Evolutionary conservation across 2,888 invertebrate genomes (phyloP).

Genomic region (Eurytoma adleriae): DNA sequence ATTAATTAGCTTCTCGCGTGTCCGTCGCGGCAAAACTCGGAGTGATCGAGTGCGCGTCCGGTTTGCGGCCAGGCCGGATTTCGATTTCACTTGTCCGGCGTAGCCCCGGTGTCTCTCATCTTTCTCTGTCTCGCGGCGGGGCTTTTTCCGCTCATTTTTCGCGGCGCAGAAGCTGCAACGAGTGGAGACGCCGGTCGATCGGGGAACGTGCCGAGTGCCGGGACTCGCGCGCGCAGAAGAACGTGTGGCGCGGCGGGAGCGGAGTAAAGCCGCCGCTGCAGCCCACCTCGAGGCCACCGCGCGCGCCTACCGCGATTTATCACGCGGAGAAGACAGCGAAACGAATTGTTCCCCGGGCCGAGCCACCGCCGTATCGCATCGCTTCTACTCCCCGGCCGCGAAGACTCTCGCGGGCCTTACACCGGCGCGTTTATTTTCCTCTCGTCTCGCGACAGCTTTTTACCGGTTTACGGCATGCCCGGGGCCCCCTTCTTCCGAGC

Average conservation of each 20-base stretch:
- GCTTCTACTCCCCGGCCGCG: neutral
- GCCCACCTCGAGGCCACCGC: conserved; percentile 60
- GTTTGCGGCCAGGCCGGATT: conserved; percentile 15
- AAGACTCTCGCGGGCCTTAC: neutral
- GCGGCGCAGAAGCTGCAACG: neutral
- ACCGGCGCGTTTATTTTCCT: neutral
- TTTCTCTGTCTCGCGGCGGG: conserved; percentile 28
- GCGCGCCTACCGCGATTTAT: conserved; percentile 69
- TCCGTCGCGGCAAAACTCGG: conserved; percentile 20
- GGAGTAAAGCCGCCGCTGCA: neutral
- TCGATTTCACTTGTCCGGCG: conserved; percentile 46
- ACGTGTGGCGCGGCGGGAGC: conserved; percentile 54
- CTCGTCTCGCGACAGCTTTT: neutral
- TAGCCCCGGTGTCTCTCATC: conserved; percentile 37
- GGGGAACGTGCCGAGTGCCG: conserved; percentile 52
- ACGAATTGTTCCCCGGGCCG: conserved; percentile 69
- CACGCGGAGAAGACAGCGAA: conserved; percentile 64
- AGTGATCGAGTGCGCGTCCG: conserved; percentile 39
- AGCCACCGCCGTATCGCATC: conserved; percentile 17
- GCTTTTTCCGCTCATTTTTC: conserved; percentile 44
- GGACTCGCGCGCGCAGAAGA: conserved; percentile 42
- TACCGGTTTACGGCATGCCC: neutral
- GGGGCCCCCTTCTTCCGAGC: conserved; percentile 1
- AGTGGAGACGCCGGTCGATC: conserved; percentile 44
- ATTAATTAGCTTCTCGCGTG: neutral